Conservation (phyloP, 2,797 vertebrate genomes). For the Hipposideros larvatus region DNA sequence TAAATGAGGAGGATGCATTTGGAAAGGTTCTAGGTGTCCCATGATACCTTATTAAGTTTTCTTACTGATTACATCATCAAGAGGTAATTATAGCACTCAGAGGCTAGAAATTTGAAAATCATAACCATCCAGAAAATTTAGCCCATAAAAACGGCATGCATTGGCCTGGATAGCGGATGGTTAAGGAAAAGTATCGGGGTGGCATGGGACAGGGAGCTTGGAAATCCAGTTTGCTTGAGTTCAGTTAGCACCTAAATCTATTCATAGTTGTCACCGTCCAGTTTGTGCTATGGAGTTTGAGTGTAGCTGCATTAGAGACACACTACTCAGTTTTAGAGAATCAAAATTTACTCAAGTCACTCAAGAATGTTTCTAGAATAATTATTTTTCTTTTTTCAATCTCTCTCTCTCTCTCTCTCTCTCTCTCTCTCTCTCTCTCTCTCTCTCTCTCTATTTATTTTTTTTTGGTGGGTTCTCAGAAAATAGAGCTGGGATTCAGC, state of each 20-base stretch:
- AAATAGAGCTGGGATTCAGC: constrained; percentile 20
- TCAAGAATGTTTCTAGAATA: neutral
- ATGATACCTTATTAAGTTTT: constrained; percentile 77
- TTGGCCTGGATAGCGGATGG: constrained; percentile 45
- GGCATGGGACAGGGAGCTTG: neutral
- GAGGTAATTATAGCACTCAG: constrained; percentile 78
- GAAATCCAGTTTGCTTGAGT: constrained; percentile 13
- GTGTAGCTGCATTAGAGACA: neutral
- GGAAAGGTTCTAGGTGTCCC: constrained; percentile 82
- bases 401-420: too few relatives aligned
- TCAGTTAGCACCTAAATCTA: neutral
- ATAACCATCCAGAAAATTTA: constrained; percentile 77
- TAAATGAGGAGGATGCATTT: constrained; percentile 70
- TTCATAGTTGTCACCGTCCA: neutral
- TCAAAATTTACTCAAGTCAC: neutral
- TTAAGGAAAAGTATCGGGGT: neutral
- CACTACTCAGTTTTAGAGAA: neutral
- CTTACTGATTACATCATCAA: constrained; percentile 81
- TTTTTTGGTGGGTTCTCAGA: neutral
- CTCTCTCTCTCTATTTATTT: too few relatives aligned
- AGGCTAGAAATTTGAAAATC: constrained; percentile 76
- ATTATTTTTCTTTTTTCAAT: neutral
- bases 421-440: too few relatives aligned
- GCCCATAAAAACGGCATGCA: constrained; percentile 55
- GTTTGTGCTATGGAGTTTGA: neutral